Evolutionary conservation across 2,113 vertebrate genomes (phyloP).

Genomic region (Lonchura striata): DNA sequence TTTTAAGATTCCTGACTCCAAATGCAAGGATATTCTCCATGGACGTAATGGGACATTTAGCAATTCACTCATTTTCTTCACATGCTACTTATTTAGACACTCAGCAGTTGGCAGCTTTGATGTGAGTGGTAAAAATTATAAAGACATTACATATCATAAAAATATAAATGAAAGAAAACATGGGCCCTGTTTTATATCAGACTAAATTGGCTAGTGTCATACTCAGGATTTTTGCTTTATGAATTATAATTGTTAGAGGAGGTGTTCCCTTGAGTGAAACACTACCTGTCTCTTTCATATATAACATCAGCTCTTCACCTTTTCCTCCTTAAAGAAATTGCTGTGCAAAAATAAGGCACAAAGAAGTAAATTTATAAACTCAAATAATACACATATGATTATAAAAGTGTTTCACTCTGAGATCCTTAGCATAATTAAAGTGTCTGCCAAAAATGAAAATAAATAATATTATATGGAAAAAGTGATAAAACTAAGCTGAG

Average conservation of each 20-base stretch:
- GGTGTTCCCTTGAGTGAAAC: constrained; percentile 60
- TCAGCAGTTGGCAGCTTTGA: constrained; percentile 81
- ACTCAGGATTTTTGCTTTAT: constrained; percentile 75
- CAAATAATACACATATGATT: background rate
- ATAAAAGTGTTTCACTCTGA: background rate
- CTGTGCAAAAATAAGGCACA: background rate
- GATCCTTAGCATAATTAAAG: background rate
- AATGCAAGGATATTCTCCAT: constrained; percentile 75
- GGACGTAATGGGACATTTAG: constrained; percentile 83
- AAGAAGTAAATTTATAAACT: background rate
- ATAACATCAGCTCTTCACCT: background rate
- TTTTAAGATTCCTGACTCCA: constrained; percentile 76
- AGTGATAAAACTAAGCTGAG: background rate
- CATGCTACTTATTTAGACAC: constrained; percentile 81
- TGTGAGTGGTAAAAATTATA: constrained; percentile 80
- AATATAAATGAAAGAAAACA: constrained; percentile 82
- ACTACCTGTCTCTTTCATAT: constrained; percentile 50
- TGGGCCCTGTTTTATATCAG: constrained; percentile 70
- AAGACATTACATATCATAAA: constrained; percentile 82
- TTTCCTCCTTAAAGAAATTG: background rate
- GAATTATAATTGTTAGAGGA: constrained; percentile 71
- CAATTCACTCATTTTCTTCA: constrained; percentile 82
- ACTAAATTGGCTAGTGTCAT: constrained; percentile 76
- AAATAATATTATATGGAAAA: background rate
- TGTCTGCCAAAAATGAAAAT: background rate